Evolutionary conservation across 2,113 vertebrate genomes (phyloP), one percentile per base, ranked within the genome.

Genomic region (Psittacula cyanocephala): DNA sequence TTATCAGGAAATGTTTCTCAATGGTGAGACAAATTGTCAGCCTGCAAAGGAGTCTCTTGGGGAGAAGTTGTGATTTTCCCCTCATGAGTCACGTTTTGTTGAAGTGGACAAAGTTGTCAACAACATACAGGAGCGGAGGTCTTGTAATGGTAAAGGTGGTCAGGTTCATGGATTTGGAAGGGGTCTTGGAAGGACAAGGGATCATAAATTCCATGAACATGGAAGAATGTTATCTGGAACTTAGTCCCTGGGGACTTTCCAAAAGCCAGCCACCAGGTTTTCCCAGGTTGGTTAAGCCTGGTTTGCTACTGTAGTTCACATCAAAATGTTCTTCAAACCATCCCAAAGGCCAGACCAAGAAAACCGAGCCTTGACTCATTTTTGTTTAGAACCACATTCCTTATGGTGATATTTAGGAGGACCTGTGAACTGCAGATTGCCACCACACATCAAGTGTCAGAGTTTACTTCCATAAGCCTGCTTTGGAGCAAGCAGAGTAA

Each of bases 131-230:
- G 43, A 84, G 79, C 9, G 12, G 8, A 83, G 55, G 43, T 46
- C 55, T 47, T 28, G 49, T 10, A 35, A 20, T 0, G 0, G 25
- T 0, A 0, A 18, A 0, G 1, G 25, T 0, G 0, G 23, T 3
- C 2, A 57, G 27, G n/a, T 41, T 74, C 69, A 6, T 44, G 71
- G 57, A 23, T 55, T 62, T 70, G 44, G 46, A 70, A 77, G 10
- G n/a, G 31, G 31, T 53, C 72, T 71, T 37, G 50, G 81, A 17
- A 81, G 57, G 88, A 83, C 44, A 27, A 72, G 44, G 53, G 24
- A 37, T 5, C 28, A 16, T 11, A 43, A 93, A 89, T 83, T 50
- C 79, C 76, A 59, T 3, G 1, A 33, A 28, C 16, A 41, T 11
- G 24, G 75, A 70, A 82, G 46, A 53, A 86, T 9, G 16, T 71